A percentile compares a stretch with the other conserved stretches of the same genome.
Conservation (phyloP, 1,140 invertebrate species). For the Bombus balteatus region DNA sequence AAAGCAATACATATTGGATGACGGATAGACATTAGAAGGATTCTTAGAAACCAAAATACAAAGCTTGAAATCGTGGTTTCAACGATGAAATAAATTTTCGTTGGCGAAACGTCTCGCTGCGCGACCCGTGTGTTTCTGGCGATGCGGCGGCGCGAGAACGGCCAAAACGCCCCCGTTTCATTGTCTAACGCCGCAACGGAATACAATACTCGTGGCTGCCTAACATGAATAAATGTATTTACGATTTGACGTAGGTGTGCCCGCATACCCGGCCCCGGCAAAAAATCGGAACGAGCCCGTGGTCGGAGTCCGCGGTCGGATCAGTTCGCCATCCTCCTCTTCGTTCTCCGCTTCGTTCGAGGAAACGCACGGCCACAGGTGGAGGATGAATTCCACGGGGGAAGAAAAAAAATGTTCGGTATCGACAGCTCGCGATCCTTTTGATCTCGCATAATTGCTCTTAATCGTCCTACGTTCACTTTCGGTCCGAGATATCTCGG, state of each 20-base stretch:
- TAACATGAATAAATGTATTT: conserved; percentile 74
- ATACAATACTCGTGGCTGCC: conserved; percentile 70
- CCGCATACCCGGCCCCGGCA: conserved; percentile 60
- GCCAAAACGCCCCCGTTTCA: conserved; percentile 68
- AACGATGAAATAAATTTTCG: conserved; percentile 47
- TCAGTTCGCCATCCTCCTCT: conserved; percentile 6
- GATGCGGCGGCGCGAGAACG: conserved; percentile 46
- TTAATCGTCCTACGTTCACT: conserved; percentile 39
- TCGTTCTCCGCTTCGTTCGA: conserved; percentile 33
- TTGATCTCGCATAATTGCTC: conserved; percentile 59
- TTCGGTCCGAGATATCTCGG: background rate
- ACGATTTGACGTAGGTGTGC: conserved; percentile 72
- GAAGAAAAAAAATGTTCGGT: conserved; percentile 32
- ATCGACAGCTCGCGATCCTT: conserved; percentile 55
- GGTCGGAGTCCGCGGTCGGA: conserved; percentile 57
- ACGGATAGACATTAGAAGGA: no score
- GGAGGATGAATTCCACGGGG: conserved; percentile 60
- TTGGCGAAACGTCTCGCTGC: conserved; percentile 27
- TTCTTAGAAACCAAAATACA: background rate
- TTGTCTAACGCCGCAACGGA: conserved; percentile 63
- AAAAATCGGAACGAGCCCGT: conserved; percentile 64
- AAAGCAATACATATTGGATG: background rate
- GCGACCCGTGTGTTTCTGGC: conserved; percentile 7
- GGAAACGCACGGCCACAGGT: conserved; percentile 51
- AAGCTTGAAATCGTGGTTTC: background rate